Evolutionary conservation across 2,113 vertebrate genomes (phyloP), one percentile per base, ranked within the genome.

Genomic region (Thunnus thynnus): DNA sequence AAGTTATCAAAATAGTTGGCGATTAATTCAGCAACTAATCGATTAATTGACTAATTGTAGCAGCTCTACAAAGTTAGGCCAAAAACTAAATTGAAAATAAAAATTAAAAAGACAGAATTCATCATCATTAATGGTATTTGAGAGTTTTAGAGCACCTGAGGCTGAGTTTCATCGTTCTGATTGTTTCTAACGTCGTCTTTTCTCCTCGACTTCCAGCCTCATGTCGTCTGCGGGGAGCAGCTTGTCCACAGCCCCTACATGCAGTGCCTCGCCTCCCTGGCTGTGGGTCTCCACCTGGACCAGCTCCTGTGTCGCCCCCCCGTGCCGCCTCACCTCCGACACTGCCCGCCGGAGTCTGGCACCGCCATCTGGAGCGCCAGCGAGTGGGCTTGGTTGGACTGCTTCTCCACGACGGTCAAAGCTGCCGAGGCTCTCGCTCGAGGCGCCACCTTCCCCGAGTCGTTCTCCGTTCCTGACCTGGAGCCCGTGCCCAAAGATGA

Each of bases 241-340:
- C 96, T 99, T 1, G 96, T 99, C 58, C 98, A 99, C 66, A 99
- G 98, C 72, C 97, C 98, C 3, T 99, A 99, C 54, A 99, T 99
- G 98, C 98, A 99, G 85, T 99, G 98, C 86, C 91, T 99, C 41
- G 96, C 98, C 22, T 99, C 98, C 0, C 93, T 99, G 14, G 97
- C 97, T 0, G 98, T 99, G 75, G 98, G 98, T 1, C 97, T 99
- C 46, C 97, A 96, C 79, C 95, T 99, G 72, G 98, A 99, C 70
- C 95, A 95, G 78, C 96, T 99, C 18, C 89, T 99, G 66, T 99
- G 98, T 84, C 96, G 82, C 30, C 95, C 98, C 0, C 96, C 96
- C 0, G 94, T 97, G 41, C 96, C 97, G 0, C 96, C 97, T 12
- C 97, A 97, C 82, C 96, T 97, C 55, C 93, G 94, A 48, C 92